Conservation (phyloP, 2,113 vertebrate species). For the Mustela nigripes region DNA sequence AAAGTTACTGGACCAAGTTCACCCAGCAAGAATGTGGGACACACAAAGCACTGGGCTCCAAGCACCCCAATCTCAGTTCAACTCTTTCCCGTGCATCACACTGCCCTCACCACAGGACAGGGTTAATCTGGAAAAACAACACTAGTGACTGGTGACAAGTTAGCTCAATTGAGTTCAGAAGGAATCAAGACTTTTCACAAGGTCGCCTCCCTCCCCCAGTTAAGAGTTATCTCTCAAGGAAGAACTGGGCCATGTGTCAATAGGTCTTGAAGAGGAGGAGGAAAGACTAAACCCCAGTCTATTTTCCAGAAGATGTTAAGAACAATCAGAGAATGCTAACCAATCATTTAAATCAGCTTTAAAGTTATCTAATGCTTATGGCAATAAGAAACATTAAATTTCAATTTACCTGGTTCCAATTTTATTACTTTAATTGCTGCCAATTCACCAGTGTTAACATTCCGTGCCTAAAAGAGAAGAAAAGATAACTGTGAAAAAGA, state of each 20-base stretch:
- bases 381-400: conserved; percentile 60
- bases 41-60: background rate
- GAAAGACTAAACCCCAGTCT: background rate
- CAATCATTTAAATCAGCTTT: conserved; percentile 34
- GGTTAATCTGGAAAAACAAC: background rate
- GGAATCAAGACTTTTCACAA: background rate
- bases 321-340: background rate
- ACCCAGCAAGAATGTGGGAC: background rate
- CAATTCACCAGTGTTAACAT: conserved; percentile 95
- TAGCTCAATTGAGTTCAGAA: background rate
- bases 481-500: conserved; percentile 64
- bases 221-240: background rate
- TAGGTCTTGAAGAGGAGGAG: background rate
- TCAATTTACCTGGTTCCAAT: conserved; percentile 95
- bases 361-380: background rate
- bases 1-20: background rate
- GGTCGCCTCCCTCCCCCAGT: background rate
- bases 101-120: background rate
- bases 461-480: conserved; percentile 91
- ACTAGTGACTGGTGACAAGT: background rate
- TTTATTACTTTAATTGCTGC: conserved; percentile 99
- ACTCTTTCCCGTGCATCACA: background rate
- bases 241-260: background rate
- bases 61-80: background rate
- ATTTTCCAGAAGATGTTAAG: background rate